Evolutionary conservation across 2,888 invertebrate species (phyloP).

Genomic region (Synanthedon andrenaeformis): DNA sequence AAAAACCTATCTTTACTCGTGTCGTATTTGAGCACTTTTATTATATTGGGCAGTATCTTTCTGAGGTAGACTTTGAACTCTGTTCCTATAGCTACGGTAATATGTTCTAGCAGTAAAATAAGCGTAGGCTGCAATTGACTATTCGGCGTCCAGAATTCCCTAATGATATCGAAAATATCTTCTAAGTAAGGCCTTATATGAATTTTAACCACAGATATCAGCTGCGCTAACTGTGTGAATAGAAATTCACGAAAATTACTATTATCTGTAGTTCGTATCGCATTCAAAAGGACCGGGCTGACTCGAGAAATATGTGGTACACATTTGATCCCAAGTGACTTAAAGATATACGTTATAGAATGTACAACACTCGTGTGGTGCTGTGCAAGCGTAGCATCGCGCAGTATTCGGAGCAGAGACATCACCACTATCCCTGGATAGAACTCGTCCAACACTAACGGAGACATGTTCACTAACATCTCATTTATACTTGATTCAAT

Average conservation of each 20-base stretch:
- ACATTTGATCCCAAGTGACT: conserved; percentile 93
- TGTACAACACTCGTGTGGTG: conserved; percentile 96
- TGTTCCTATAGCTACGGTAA: conserved; percentile 92
- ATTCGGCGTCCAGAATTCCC: conserved; percentile 92
- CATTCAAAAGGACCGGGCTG: conserved; percentile 87
- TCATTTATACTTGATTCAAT: conserved; percentile 82
- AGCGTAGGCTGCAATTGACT: conserved; percentile 88
- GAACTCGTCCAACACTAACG: conserved; percentile 91
- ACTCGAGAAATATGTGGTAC: conserved; percentile 94
- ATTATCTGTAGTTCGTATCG: conserved; percentile 87
- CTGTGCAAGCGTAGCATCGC: conserved; percentile 89
- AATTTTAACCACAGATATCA: conserved; percentile 95
- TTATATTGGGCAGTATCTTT: conserved; percentile 92
- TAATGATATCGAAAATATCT: conserved; percentile 92
- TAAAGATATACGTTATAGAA: conserved; percentile 96
- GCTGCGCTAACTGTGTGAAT: conserved; percentile 91
- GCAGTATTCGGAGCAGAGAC: conserved; percentile 92
- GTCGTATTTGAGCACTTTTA: conserved; percentile 92
- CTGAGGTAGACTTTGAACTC: conserved; percentile 96
- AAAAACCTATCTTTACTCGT: conserved; percentile 85
- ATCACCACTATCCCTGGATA: conserved; percentile 97
- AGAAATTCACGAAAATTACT: conserved; percentile 88
- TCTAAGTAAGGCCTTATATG: conserved; percentile 96
- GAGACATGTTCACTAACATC: conserved; percentile 94
- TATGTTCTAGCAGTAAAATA: conserved; percentile 91